Evolutionary conservation across 1,140 invertebrate species (phyloP), one percentile per base, ranked within the genome.

Genomic region (Tetraneura akinire): DNA sequence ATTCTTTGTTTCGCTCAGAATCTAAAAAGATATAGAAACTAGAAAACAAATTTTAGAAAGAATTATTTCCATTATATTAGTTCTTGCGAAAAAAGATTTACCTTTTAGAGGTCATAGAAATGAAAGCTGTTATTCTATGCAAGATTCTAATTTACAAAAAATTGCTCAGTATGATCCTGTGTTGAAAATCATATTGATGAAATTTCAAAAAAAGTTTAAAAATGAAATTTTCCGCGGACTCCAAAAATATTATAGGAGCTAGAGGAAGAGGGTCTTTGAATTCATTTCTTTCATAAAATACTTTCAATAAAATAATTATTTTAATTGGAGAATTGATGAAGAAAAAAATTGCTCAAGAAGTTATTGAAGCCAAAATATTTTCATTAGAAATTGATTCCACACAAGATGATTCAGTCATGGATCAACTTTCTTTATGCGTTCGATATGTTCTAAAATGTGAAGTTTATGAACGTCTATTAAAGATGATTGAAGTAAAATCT

Each of bases 321-420:
- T 14, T 60, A 29, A 60, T 60, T 1, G 26, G 26, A 0, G 3
- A 29, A 1, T 1, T 18, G 9, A 60, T 60, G 13, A 21, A 60
- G 16, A 14, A 60, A 1, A 13, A 1, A 13, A 60, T 60, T 26
- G 16, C 23, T 14, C 13, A 26, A 1, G 23, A 60, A 14, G 18
- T 60, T 26, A 26, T 11, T 18, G 16, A 10, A 4, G 13, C 55
- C 14, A 14, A 23, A 18, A 3, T n/a, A 62, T 62, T 62, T 62
- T 62, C 60, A 16, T 32, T 62, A n/a, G 29, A 62, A 37, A 29
- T 62, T 9, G 60, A 62, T 62, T 62, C 60, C 5, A 62, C 60
- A n/a, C 60, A 62, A 62, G 60, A 62, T 62, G 37, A 32, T n/a
- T 18, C 26, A 18, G 29, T 62, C 32, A 62, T 3, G 13, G 55